These are phyloP conservation scores for Orchestes rusci DNA, from an alignment of 2,888 invertebrate species.

Conservation along the genomic window DNA sequence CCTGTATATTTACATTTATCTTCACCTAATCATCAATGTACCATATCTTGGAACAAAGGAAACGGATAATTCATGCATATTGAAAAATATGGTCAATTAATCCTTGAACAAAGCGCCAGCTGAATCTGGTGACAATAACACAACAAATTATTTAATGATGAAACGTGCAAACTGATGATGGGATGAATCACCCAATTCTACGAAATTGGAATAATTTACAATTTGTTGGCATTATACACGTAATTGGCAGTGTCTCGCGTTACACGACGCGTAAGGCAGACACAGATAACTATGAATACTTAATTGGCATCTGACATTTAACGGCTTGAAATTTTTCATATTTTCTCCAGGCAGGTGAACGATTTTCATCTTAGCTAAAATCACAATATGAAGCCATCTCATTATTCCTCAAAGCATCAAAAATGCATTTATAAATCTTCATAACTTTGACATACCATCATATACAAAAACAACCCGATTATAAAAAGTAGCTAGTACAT, in stretches of 20 bases:
- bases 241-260: constrained; percentile 19
- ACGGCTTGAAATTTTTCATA: too few relatives aligned
- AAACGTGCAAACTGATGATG: constrained; percentile 23
- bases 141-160: constrained; percentile 32
- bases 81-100: neutral
- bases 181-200: constrained; percentile 30
- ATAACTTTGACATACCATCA: too few relatives aligned
- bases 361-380: too few relatives aligned
- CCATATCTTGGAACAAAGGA: too few relatives aligned
- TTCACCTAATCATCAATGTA: too few relatives aligned
- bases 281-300: constrained; percentile 1
- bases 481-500: too few relatives aligned
- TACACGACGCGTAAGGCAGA: constrained; percentile 3
- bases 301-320: neutral
- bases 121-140: constrained; percentile 11
- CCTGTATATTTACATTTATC: too few relatives aligned
- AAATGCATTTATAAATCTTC: too few relatives aligned
- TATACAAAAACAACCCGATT: too few relatives aligned
- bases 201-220: constrained; percentile 32
- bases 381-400: too few relatives aligned
- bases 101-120: constrained; percentile 3
- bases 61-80: neutral
- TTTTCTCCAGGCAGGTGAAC: too few relatives aligned
- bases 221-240: constrained; percentile 23
- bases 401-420: too few relatives aligned